Conservation (phyloP, 2,797 vertebrate species). For the Chelonia mydas region DNA sequence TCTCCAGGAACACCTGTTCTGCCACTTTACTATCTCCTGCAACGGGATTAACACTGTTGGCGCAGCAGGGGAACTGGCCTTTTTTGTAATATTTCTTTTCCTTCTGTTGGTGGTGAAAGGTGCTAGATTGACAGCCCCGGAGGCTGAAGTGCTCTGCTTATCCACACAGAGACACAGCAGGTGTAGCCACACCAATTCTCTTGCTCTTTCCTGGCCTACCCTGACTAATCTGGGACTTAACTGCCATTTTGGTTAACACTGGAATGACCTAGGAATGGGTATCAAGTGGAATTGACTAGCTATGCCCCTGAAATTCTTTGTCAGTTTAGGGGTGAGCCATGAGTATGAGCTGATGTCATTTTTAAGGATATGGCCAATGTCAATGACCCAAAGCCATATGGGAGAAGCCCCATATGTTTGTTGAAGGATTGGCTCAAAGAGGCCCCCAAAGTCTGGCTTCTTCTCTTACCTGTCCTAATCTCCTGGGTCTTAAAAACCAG, state of each 20-base stretch:
- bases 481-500: not conserved
- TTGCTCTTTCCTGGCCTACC: not conserved
- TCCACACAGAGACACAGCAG: too few relatives aligned
- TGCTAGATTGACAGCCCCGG: not conserved
- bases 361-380: not conserved
- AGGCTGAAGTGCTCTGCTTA: not conserved
- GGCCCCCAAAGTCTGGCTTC: rapidly evolving
- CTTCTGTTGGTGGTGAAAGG: not conserved
- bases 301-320: not conserved
- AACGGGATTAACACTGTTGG: conserved; percentile 14
- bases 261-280: not conserved
- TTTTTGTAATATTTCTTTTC: not conserved
- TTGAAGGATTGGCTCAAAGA: not conserved
- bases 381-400: not conserved
- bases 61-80: not conserved
- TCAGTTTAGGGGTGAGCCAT: not conserved
- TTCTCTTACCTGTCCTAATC: not conserved
- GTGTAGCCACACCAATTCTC: not conserved
- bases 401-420: not conserved
- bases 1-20: conserved; percentile 13
- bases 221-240: not conserved
- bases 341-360: not conserved
- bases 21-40: not conserved
- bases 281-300: not conserved
- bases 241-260: not conserved